Base-by-base conservation (phyloP, 2,113 vertebrate species). In the Zapornia atra region DNA sequence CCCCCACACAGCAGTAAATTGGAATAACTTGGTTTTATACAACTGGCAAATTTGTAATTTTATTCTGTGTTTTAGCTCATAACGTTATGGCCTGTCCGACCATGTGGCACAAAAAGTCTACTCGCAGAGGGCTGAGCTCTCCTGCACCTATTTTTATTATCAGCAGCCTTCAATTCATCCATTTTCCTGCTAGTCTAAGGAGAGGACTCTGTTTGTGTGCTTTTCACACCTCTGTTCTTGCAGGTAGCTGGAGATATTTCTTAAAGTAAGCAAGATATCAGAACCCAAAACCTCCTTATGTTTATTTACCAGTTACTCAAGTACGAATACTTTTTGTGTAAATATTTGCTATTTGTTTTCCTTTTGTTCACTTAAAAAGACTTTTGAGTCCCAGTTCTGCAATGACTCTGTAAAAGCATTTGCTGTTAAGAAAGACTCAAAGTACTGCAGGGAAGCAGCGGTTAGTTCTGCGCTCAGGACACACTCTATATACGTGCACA, bases 401-500 rank as follows among this genome's bases (percentile, higher is more conserved):
- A 72, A 24, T 65, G 28, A 54, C 86, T 86, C 63, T 9, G 2
- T 84, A 54, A 8, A 87, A 72, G 17, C 26, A 10, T 51, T 77
- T 91, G 72, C 33, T 91, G 11, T 64, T 71, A 56, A 69, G 72
- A 33, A 40, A n/a, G 79, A 14, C n/a, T 80, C 8, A 11, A 24
- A 36, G 8, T 46, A 20, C 51, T 59, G 36, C 36, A 77, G 56
- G 46, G 66, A 65, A 72, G 44, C 46, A 65, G n/a, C 28, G 29
- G 50, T 42, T 63, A 34, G 36, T 64, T 88, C 65, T 85, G 42
- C 15, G 7, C 51, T 46, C 13, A 14, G 51, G 53, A 60, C 50
- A 48, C 12, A 0, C 18, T 33, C 2, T 6, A 0, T 38, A 1
- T 40, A 48, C 48, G 21, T 24, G 22, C 40, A 29, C 57, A 57